phyloP scores from a whole-genome alignment of 2,888 invertebrate species.

The Cordilura impudica region DNA sequence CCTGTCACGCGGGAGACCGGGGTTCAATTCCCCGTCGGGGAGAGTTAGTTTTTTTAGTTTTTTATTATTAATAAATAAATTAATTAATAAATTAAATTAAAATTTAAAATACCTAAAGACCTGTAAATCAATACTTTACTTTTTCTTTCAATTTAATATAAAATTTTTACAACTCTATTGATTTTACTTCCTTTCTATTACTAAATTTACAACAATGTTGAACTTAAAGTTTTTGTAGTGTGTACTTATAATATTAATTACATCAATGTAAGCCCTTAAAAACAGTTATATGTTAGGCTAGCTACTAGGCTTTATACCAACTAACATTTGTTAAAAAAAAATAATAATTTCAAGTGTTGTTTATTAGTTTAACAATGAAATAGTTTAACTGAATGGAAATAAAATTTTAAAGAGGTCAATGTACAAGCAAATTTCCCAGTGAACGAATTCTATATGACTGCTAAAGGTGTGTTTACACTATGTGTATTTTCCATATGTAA shows the following conservation, averaged over 20 bases:
- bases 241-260: too few relatives aligned
- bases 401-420: slow-evolving; percentile 12
- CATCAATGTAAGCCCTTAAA: not conserved
- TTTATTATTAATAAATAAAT: too few relatives aligned
- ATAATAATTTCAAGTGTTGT: not conserved
- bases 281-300: not conserved
- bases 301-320: not conserved
- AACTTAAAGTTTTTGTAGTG: not conserved
- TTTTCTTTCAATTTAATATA: too few relatives aligned
- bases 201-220: not conserved
- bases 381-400: not conserved
- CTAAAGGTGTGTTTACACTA: too few relatives aligned
- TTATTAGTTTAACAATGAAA: not conserved
- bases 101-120: too few relatives aligned
- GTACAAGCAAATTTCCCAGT: not conserved
- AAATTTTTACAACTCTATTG: too few relatives aligned
- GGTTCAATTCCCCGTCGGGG: slow-evolving; percentile 77
- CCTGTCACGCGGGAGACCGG: slow-evolving; percentile 77
- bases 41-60: too few relatives aligned
- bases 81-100: too few relatives aligned
- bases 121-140: too few relatives aligned
- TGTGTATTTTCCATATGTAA: too few relatives aligned
- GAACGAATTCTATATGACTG: too few relatives aligned
- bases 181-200: too few relatives aligned
- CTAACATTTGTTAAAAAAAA: not conserved